Evolutionary conservation across 2,888 invertebrate species (phyloP), one percentile per base, ranked within the genome.

Genomic region (Trilocha varians): DNA sequence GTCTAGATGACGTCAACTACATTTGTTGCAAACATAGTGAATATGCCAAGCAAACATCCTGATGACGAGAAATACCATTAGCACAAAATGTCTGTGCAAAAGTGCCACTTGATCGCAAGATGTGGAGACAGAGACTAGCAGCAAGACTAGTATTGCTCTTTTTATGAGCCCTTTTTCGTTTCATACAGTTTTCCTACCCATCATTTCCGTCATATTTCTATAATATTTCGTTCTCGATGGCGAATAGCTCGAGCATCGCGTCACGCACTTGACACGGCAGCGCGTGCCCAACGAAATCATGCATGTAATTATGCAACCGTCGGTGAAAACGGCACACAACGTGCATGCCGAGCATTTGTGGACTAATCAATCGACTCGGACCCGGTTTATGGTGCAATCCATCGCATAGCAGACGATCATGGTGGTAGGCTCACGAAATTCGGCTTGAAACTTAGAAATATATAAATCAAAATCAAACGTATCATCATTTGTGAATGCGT

Each of bases 241-340:
- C 25, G 25, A 9, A 16, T 34, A 13, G 35, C 44, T 45, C 45
- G 47, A 9, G 25, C 38, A 13, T 36, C 44, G 46, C 45, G 47
- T 47, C 57, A 57, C 57, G 56, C 42, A 49, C 51, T 49, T 49
- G 51, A 46, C 49, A 46, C 48, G 52, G 53, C 47, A 48, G 50
- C 45, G 52, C 52, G 46, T 50, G 52, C 56, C 46, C 58, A 52
- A 54, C 52, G 63, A 59, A 70, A 57, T 57, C 66, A 64, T 62
- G 69, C 65, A 62, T 59, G 50, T 54, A 70, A 71, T 71, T 73
- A 71, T 67, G 73, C 71, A 71, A 74, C 53, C 43, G 43, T 38
- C 44, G 65, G 73, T 69, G 73, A 72, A 73, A 73, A 67, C 67
- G 50, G 53, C 54, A 54, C 60, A 48, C 57, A 49, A 36, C 41